These are phyloP conservation scores for Chaetophractus vellerosus DNA, from an alignment of 2,797 vertebrate genomes.

Conservation along the genomic window DNA sequence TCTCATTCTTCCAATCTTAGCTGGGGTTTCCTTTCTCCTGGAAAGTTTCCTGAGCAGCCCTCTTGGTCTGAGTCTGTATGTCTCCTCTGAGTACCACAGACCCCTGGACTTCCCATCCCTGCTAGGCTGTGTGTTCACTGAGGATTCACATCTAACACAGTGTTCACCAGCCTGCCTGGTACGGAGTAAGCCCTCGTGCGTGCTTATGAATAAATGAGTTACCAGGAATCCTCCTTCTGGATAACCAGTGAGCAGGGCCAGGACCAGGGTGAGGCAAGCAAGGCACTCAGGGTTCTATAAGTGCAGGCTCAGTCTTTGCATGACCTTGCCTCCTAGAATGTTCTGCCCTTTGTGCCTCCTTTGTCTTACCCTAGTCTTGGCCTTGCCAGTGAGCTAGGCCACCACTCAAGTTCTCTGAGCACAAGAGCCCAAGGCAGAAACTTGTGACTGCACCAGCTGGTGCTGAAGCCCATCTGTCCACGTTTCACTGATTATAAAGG, in stretches of 20 bases:
- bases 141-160: neutral
- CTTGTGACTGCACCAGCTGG: neutral
- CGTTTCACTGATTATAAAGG: neutral
- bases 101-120: neutral
- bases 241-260: neutral
- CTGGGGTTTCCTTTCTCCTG: neutral
- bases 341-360: too few species aligned
- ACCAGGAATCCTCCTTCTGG: neutral
- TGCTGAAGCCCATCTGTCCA: neutral
- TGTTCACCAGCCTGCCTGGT: neutral
- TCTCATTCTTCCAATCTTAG: neutral
- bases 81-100: neutral
- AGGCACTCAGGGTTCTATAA: neutral
- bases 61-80: neutral
- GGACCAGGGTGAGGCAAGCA: neutral
- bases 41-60: neutral
- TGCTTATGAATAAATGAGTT: neutral
- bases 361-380: neutral
- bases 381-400: neutral
- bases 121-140: neutral
- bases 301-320: neutral
- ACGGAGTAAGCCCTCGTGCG: neutral
- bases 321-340: neutral
- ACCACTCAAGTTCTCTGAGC: neutral
- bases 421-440: neutral